Conservation (phyloP, 2,797 vertebrate species). For the Oreortyx pictus region DNA sequence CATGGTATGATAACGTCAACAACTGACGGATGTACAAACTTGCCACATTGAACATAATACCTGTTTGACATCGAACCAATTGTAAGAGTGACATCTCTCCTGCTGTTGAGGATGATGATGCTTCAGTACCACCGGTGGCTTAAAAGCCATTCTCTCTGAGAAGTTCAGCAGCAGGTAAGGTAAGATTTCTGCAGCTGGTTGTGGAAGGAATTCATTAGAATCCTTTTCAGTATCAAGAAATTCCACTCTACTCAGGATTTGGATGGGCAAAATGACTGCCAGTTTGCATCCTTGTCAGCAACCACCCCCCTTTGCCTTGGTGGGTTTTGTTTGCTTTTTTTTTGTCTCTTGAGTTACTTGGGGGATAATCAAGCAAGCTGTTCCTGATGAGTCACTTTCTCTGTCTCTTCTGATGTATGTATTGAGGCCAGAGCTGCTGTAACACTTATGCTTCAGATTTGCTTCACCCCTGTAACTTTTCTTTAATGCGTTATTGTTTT, state of each 20-base stretch:
- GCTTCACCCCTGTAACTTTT: neutral
- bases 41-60: neutral
- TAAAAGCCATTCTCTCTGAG: neutral
- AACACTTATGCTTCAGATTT: neutral
- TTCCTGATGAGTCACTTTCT: conserved; percentile 44
- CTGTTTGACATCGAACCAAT: neutral
- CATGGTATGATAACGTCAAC: neutral
- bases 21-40: neutral
- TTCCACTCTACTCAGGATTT: neutral
- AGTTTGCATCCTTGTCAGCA: neutral
- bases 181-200: neutral
- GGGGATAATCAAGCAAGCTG: neutral
- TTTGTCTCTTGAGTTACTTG: neutral
- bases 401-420: conserved; percentile 2
- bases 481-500: neutral
- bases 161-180: neutral
- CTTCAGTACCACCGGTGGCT: neutral
- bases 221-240: neutral
- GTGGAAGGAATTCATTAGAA: neutral
- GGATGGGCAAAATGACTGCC: neutral
- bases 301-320: neutral
- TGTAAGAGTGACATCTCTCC: fast-evolving
- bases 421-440: conserved; percentile 46
- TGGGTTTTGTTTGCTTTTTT: neutral
- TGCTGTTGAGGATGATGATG: neutral